A percentile compares a stretch with the other conserved stretches of the same genome.
These are phyloP conservation scores for Philaethria dido DNA, from an alignment of 2,888 invertebrate genomes.

Conservation along the genomic window DNA sequence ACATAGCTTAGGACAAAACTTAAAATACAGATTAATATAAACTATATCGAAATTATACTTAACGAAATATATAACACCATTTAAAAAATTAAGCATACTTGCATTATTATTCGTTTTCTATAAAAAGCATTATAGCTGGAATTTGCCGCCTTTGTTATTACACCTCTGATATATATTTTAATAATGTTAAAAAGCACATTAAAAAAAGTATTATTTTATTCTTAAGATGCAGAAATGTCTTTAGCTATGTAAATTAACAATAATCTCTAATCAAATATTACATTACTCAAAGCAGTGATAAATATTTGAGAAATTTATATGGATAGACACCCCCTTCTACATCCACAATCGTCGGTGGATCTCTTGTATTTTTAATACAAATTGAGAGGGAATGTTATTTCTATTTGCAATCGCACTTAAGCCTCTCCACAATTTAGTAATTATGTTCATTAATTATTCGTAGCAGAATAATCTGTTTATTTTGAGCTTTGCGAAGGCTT, in stretches of 20 bases:
- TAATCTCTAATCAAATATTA: not conserved
- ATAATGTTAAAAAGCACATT: too few relatives aligned
- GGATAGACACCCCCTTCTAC: not conserved
- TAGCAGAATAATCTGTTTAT: conserved; percentile 48
- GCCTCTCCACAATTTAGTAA: conserved; percentile 39
- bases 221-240: too few relatives aligned
- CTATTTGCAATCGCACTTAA: conserved; percentile 36
- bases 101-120: too few relatives aligned
- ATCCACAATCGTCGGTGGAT: not conserved
- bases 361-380: conserved; percentile 28
- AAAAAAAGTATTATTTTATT: too few relatives aligned
- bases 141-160: too few relatives aligned
- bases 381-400: conserved; percentile 29
- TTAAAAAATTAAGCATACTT: too few relatives aligned
- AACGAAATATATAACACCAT: too few relatives aligned
- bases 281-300: not conserved
- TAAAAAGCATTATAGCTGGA: too few relatives aligned
- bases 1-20: too few relatives aligned
- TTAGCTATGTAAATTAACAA: not conserved
- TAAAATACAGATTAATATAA: too few relatives aligned
- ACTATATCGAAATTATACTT: too few relatives aligned
- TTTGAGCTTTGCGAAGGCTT: conserved; percentile 41
- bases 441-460: conserved; percentile 46
- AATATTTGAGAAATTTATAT: not conserved
- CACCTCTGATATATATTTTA: too few relatives aligned